Percentiles rank a stretch among this genome's conserved stretches.
These are phyloP conservation scores for Murina feae DNA, from an alignment of 2,113 vertebrate genomes.

Conservation along the genomic window DNA sequence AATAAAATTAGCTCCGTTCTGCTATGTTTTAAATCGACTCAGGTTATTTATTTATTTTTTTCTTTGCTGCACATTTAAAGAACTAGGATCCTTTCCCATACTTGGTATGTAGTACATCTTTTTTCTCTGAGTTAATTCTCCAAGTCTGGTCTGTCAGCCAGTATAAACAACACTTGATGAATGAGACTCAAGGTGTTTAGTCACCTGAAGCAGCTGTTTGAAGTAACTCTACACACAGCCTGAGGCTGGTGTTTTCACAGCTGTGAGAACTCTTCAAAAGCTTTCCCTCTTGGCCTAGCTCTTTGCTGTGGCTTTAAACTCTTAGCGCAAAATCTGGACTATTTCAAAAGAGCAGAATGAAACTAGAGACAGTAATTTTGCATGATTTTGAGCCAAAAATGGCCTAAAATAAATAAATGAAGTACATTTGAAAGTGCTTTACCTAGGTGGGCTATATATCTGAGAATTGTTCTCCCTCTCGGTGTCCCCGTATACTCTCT, in stretches of 20 bases:
- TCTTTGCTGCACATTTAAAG: constrained; percentile 39
- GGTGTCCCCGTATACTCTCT: constrained; percentile 59
- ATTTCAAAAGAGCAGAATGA: constrained; percentile 87
- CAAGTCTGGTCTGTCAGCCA: constrained; percentile 87
- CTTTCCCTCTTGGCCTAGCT: constrained; percentile 83
- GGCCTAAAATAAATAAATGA: constrained; percentile 90
- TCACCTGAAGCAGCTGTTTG: constrained; percentile 94
- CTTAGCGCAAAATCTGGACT: constrained; percentile 84
- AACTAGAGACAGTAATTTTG: constrained; percentile 89
- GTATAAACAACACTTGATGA: constrained; percentile 94
- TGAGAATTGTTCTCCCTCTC: constrained; percentile 74
- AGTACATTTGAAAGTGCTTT: constrained; percentile 86
- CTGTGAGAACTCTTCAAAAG: constrained; percentile 91
- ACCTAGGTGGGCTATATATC: constrained; percentile 91
- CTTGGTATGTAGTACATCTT: constrained; percentile 84
- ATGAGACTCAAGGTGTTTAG: constrained; percentile 96
- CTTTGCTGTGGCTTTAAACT: constrained; percentile 85
- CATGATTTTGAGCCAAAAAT: constrained; percentile 87
- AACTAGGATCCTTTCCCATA: constrained; percentile 83
- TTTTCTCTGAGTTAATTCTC: constrained; percentile 88
- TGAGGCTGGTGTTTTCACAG: constrained; percentile 92
- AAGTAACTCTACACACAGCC: constrained; percentile 87
- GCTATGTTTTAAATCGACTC: constrained; percentile 73
- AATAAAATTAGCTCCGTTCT: constrained; percentile 71
- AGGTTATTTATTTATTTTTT: constrained; percentile 19